These are phyloP conservation scores for Thelaira solivaga DNA, from an alignment of 2,888 invertebrate species.

Conservation along the genomic window DNA sequence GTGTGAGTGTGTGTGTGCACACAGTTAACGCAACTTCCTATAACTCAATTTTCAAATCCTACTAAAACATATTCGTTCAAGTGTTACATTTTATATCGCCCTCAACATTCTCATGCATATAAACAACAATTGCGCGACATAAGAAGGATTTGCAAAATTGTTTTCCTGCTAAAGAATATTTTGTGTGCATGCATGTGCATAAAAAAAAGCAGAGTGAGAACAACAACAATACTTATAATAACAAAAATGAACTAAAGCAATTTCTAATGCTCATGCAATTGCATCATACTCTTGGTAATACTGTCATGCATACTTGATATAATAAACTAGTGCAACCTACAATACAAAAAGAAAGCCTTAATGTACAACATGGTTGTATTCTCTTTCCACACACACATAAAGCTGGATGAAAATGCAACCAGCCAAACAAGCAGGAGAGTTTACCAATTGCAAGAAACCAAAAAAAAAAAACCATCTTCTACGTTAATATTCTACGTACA, in stretches of 20 bases:
- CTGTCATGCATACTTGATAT: slow-evolving; percentile 31
- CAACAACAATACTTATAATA: not conserved
- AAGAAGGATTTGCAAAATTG: slow-evolving; percentile 48
- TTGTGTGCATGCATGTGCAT: too few species aligned
- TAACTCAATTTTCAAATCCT: slow-evolving; percentile 35
- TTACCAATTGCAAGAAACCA: too few species aligned
- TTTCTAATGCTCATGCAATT: slow-evolving; percentile 41
- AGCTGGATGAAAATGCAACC: slow-evolving; percentile 25
- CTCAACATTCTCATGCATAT: slow-evolving; percentile 50
- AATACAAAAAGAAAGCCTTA: not conserved
- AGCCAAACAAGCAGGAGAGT: not conserved
- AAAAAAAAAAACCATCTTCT: not conserved
- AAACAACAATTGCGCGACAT: slow-evolving; percentile 37
- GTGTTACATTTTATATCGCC: slow-evolving; percentile 22
- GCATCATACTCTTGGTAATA: slow-evolving; percentile 14
- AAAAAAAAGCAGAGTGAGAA: slow-evolving; percentile 10
- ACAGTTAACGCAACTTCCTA: slow-evolving; percentile 8
- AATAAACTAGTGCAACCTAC: slow-evolving; percentile 31
- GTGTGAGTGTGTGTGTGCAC: not conserved
- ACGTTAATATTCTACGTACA: not conserved
- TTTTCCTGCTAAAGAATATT: slow-evolving; percentile 40
- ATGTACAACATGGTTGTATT: too few species aligned
- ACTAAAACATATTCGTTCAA: slow-evolving; percentile 18
- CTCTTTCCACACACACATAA: not conserved
- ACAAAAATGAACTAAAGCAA: slow-evolving; percentile 22